Percentiles rank a stretch among this genome's conserved stretches.
Conservation (phyloP, 2,888 invertebrate species). For the Phyto melanocephala region DNA sequence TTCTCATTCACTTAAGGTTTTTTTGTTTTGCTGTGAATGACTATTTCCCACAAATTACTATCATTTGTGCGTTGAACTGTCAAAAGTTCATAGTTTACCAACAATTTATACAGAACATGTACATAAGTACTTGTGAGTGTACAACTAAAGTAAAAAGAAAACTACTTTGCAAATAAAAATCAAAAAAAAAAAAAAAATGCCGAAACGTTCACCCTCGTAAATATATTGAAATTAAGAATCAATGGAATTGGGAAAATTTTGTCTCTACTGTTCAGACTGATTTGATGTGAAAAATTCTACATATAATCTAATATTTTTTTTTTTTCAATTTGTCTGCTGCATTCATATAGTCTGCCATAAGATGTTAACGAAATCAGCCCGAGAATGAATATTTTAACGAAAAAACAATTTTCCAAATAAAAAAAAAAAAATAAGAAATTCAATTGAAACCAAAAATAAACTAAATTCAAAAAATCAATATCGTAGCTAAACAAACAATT, state of each 20-base stretch:
- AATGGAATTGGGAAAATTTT: too few species aligned
- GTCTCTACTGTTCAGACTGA: background rate
- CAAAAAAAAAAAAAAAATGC: background rate
- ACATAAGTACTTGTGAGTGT: background rate
- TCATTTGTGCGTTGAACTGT: constrained; percentile 25
- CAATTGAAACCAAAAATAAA: too few species aligned
- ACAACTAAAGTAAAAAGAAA: background rate
- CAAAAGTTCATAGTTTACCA: constrained; percentile 19
- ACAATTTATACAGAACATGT: background rate
- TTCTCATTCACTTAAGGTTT: background rate
- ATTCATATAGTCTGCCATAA: too few species aligned
- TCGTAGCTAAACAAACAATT: too few species aligned
- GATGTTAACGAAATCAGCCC: too few species aligned
- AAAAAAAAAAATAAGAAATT: too few species aligned
- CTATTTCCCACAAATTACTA: background rate
- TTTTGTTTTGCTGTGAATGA: background rate
- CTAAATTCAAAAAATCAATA: too few species aligned
- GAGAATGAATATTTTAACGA: too few species aligned
- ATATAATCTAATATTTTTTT: too few species aligned
- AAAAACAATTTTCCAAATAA: too few species aligned
- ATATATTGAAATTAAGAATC: background rate
- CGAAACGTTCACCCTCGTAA: background rate
- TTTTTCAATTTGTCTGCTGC: too few species aligned
- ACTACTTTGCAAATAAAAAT: background rate
- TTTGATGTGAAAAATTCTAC: too few species aligned